A percentile compares a stretch with the other conserved stretches of the same genome.
These are phyloP conservation scores for Nysson spinosus DNA, from an alignment of 2,888 invertebrate species.

Conservation along the genomic window DNA sequence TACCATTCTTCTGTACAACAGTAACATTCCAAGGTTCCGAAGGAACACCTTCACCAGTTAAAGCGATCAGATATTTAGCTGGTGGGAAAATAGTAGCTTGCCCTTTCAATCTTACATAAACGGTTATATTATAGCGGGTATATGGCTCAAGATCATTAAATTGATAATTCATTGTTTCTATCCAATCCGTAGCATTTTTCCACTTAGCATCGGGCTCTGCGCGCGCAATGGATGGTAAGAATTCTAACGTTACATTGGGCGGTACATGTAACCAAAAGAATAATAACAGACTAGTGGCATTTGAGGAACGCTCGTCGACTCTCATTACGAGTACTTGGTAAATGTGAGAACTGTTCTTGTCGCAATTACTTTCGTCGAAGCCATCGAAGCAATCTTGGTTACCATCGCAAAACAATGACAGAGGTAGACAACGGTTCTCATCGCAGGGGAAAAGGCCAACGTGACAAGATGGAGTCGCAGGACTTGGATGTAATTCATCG, in stretches of 20 bases:
- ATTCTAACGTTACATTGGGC: slow-evolving; percentile 79
- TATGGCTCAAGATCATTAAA: slow-evolving; percentile 84
- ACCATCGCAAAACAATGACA: slow-evolving; percentile 83
- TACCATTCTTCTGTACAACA: slow-evolving; percentile 82
- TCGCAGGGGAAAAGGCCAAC: slow-evolving; percentile 81
- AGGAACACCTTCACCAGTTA: slow-evolving; percentile 86
- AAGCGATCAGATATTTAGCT: slow-evolving; percentile 80
- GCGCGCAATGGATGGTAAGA: slow-evolving; percentile 84
- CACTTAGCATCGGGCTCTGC: slow-evolving; percentile 79
- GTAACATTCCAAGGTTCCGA: slow-evolving; percentile 84
- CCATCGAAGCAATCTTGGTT: slow-evolving; percentile 86
- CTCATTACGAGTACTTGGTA: slow-evolving; percentile 82
- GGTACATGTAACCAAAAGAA: slow-evolving; percentile 82
- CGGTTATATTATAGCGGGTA: slow-evolving; percentile 88
- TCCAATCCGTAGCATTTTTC: slow-evolving; percentile 82
- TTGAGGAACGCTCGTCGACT: slow-evolving; percentile 82
- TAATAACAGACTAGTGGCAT: slow-evolving; percentile 82
- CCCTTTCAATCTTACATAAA: slow-evolving; percentile 83
- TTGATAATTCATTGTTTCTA: slow-evolving; percentile 80
- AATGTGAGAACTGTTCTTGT: slow-evolving; percentile 76
- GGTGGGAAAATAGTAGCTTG: slow-evolving; percentile 82
- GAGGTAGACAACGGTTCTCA: slow-evolving; percentile 81
- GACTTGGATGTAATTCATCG: slow-evolving; percentile 61
- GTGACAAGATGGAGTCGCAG: slow-evolving; percentile 78
- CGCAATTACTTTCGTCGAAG: slow-evolving; percentile 85